Conservation (phyloP, 92 coral and sea anemone species). For the Actinernus sp. region DNA sequence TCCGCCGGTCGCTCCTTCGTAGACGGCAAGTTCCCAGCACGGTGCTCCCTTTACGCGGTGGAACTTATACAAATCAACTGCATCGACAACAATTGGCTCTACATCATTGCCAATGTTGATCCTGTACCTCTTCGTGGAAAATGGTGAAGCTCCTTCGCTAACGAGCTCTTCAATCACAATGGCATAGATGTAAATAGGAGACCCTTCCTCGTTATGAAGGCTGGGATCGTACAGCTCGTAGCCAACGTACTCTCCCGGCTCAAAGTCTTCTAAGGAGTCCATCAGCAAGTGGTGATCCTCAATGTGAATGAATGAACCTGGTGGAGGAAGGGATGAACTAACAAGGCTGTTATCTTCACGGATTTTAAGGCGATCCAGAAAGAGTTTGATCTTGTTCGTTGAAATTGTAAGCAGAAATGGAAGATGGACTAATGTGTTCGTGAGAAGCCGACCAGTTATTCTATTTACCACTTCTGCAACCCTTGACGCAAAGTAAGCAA, state of each 20-base stretch:
- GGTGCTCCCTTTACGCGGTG: too few species aligned
- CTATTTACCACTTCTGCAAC: constrained; percentile 42
- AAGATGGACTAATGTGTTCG: constrained; percentile 26
- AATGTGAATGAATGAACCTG: constrained; percentile 61
- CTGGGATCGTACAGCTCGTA: constrained; percentile 74
- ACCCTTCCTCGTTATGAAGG: constrained; percentile 33
- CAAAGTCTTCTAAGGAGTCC: constrained; percentile 41
- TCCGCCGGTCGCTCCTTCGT: too few species aligned
- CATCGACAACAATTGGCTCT: too few species aligned
- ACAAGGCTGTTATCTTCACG: constrained; percentile 52
- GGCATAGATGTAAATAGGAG: constrained; percentile 66
- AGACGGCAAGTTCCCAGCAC: too few species aligned
- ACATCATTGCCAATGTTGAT: constrained; percentile 48
- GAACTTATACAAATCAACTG: too few species aligned
- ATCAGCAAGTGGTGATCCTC: constrained; percentile 64
- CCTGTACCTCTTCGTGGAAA: constrained; percentile 8
- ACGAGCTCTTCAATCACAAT: constrained; percentile 44
- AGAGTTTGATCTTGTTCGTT: constrained; percentile 27
- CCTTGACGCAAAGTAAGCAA: constrained; percentile 4
- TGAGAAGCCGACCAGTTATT: constrained; percentile 38
- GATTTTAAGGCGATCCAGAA: constrained; percentile 39
- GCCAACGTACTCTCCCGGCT: constrained; percentile 76
- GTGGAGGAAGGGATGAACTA: constrained; percentile 32
- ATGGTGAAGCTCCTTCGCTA: not conserved
- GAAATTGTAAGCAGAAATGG: constrained; percentile 36